A percentile compares a stretch with the other conserved stretches of the same genome.
Evolutionary conservation across 2,113 vertebrate species (phyloP).

Genomic region (Poeciliopsis turrubarensis): DNA sequence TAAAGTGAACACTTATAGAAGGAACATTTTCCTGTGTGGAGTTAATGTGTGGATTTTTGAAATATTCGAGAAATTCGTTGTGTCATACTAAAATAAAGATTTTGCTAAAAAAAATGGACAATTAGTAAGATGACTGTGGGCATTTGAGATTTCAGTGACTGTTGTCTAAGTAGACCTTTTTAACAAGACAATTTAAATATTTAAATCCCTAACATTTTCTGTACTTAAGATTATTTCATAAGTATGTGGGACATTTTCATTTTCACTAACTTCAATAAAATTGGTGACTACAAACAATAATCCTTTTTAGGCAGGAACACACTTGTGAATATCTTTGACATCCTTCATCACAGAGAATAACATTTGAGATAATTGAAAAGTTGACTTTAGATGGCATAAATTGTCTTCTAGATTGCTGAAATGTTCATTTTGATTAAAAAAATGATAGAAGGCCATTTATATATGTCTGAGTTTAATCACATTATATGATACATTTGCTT

Average conservation of each 20-base stretch:
- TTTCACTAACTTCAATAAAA: background rate
- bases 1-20: no score
- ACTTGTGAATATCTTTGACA: background rate
- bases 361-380: background rate
- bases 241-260: background rate
- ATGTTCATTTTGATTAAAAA: background rate
- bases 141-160: no score
- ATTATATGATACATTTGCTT: background rate
- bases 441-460: background rate
- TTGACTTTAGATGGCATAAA: background rate
- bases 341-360: background rate
- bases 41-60: no score
- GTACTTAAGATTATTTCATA: no score
- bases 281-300: background rate
- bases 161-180: no score
- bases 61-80: no score
- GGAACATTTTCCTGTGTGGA: no score
- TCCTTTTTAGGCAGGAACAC: background rate
- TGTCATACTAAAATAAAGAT: no score
- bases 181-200: no score
- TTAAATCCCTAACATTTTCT: no score
- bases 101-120: no score
- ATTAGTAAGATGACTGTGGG: no score
- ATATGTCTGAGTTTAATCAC: background rate
- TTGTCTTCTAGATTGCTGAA: background rate